phyloP scores from a whole-genome alignment of 92 coral and sea anemone genomes.

The Epizoanthus scotinus region DNA sequence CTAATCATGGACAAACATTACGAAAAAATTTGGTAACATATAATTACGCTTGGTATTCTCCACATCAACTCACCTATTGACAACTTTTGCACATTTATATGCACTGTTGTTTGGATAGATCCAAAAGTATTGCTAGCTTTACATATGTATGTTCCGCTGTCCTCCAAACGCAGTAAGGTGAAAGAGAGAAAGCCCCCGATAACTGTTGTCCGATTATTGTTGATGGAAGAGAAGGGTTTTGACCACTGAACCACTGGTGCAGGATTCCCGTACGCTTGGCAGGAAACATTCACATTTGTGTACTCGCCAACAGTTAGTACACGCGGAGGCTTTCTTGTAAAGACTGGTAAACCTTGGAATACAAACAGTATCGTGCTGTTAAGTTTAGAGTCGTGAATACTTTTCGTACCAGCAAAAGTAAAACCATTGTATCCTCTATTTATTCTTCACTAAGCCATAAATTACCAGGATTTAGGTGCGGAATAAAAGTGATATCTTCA shows the following conservation, averaged over 20 bases:
- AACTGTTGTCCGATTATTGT: background rate
- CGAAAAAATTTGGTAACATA: too few relatives aligned
- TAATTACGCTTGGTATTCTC: too few relatives aligned
- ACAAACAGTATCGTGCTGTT: too few relatives aligned
- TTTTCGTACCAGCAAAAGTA: too few relatives aligned
- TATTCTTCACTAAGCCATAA: too few relatives aligned
- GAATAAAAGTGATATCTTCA: too few relatives aligned
- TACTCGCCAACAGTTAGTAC: background rate
- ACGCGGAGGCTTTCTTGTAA: slow-evolving; percentile 20
- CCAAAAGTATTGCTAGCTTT: slow-evolving; percentile 13
- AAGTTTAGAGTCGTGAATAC: too few relatives aligned
- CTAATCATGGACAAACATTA: too few relatives aligned
- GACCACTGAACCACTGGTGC: background rate
- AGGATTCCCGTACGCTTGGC: slow-evolving; percentile 13
- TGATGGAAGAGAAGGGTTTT: slow-evolving; percentile 8
- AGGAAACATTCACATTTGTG: background rate
- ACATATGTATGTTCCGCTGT: slow-evolving; percentile 6
- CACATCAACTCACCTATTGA: too few relatives aligned
- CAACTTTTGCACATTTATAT: slow-evolving; percentile 4
- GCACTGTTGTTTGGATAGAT: background rate
- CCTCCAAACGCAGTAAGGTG: background rate
- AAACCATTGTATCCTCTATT: too few relatives aligned
- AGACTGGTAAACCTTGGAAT: slow-evolving; percentile 8
- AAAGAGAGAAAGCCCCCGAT: background rate
- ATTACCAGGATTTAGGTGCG: too few relatives aligned